A percentile compares a stretch with the other conserved stretches of the same genome.
Conservation (phyloP, 37 sponge, comb jelly and placozoan genomes). For the Cliona cf. orientalis region DNA sequence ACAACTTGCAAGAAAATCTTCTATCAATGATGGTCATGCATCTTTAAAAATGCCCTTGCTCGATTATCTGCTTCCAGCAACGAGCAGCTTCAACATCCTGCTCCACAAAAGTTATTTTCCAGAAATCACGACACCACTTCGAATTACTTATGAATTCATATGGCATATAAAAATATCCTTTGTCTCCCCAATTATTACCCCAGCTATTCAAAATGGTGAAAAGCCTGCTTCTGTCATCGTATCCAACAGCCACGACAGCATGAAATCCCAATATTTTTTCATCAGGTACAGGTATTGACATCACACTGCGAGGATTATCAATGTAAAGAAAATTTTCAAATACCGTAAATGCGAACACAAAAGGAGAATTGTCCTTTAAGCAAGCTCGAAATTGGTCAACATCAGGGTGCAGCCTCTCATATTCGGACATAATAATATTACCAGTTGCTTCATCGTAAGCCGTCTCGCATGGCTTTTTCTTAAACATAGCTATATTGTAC, state of each 20-base stretch:
- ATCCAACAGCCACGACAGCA: constrained; percentile 28
- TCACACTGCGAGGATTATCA: background rate
- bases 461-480: background rate
- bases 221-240: constrained; percentile 9
- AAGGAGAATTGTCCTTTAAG: background rate
- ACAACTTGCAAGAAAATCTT: too few relatives aligned
- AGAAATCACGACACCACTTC: background rate
- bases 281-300: background rate
- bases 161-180: constrained; percentile 26
- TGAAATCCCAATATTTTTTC: background rate
- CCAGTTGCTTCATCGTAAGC: background rate
- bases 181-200: constrained; percentile 5
- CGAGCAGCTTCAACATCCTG: too few relatives aligned
- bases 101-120: constrained; percentile 18
- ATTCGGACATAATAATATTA: background rate
- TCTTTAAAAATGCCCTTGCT: too few relatives aligned
- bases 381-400: constrained; percentile 5
- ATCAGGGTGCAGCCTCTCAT: background rate
- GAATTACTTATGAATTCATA: constrained; percentile 5
- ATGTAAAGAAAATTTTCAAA: background rate
- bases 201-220: constrained; percentile 25
- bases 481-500: background rate
- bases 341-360: background rate
- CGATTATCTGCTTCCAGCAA: too few relatives aligned
- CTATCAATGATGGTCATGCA: too few relatives aligned